Percentiles rank a stretch among this genome's conserved stretches.
phyloP scores from a whole-genome alignment of 2,797 vertebrate genomes.

The Cynopterus sphinx region DNA sequence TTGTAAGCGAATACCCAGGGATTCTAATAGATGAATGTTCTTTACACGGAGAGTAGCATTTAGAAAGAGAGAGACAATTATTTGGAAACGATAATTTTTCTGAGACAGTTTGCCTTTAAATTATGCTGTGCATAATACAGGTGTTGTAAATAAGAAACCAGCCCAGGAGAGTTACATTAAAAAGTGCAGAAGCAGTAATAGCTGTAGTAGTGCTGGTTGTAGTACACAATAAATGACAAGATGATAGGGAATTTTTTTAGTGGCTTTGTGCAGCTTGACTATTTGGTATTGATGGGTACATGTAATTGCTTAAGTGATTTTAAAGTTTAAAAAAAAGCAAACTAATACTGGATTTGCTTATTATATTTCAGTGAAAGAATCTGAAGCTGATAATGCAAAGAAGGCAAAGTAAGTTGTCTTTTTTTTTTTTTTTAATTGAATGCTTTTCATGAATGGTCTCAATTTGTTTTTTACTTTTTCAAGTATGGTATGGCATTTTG shows the following conservation, averaged over 20 bases:
- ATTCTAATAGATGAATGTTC: neutral
- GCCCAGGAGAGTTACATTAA: neutral
- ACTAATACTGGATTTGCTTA: constrained; percentile 54
- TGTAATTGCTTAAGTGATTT: constrained; percentile 15
- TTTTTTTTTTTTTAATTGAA: constrained; percentile 19
- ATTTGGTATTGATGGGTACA: neutral
- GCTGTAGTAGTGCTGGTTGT: neutral
- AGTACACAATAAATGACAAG: neutral
- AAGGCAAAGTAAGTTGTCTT: constrained; percentile 92
- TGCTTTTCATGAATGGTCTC: constrained; percentile 60
- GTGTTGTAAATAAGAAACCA: neutral
- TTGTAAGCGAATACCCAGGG: constrained; percentile 82
- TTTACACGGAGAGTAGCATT: neutral
- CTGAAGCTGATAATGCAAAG: constrained; percentile 89
- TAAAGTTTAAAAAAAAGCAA: neutral
- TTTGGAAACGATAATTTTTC: neutral
- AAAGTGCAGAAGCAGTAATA: neutral
- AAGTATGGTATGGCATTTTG: constrained; percentile 56
- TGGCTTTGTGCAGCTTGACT: neutral
- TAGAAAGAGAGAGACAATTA: neutral
- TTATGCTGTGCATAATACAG: neutral
- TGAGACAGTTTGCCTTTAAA: neutral
- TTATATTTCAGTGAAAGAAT: constrained; percentile 89
- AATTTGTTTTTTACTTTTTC: constrained; percentile 69
- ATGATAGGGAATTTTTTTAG: neutral